Evolutionary conservation across 2,113 vertebrate species (phyloP).

Genomic region (Campylomormyrus numenius): DNA sequence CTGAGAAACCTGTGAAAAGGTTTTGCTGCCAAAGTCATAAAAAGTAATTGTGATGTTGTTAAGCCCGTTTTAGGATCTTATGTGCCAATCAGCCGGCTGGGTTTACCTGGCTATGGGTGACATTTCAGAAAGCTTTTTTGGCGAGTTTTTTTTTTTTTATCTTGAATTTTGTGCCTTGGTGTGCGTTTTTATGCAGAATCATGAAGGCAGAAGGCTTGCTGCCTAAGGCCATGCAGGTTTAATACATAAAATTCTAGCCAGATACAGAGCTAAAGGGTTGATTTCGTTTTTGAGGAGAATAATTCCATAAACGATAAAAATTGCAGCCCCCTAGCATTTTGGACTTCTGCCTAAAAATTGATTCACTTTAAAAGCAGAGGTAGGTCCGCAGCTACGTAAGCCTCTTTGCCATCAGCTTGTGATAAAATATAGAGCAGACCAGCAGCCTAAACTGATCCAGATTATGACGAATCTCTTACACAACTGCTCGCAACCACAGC

Average conservation of each 20-base stretch:
- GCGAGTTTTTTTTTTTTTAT: neutral
- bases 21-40: neutral
- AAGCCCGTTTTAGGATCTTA: neutral
- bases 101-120: neutral
- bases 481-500: neutral
- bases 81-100: neutral
- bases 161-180: neutral
- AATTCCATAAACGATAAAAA: neutral
- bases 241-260: neutral
- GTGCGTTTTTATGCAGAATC: neutral
- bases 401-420: neutral
- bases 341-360: neutral
- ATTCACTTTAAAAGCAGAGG: neutral
- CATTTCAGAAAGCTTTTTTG: neutral
- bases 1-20: neutral
- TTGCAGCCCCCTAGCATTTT: neutral
- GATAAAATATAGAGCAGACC: neutral
- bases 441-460: neutral
- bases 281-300: neutral
- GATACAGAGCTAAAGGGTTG: neutral
- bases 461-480: neutral
- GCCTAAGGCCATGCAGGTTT: neutral
- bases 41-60: neutral
- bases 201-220: neutral
- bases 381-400: neutral